These are phyloP conservation scores for Drosophila insularis DNA, from an alignment of 1,140 invertebrate genomes.

Conservation along the genomic window DNA sequence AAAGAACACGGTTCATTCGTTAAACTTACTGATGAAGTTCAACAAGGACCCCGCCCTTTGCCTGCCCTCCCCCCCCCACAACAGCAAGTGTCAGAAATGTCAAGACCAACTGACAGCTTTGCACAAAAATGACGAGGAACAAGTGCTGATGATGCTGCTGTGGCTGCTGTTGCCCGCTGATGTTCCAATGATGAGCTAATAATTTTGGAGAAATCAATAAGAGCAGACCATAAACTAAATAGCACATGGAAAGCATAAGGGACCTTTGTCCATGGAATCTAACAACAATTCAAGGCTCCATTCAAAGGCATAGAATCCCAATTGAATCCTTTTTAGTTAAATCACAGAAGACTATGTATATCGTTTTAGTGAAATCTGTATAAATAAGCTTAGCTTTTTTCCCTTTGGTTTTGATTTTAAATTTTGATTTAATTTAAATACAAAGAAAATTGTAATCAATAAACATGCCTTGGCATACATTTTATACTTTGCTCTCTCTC, in stretches of 20 bases:
- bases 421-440: slow-evolving; percentile 2
- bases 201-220: slow-evolving; percentile 1
- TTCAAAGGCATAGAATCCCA: too few species aligned
- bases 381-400: slow-evolving; percentile 11
- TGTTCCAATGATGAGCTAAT: slow-evolving; percentile 1
- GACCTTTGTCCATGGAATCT: not conserved
- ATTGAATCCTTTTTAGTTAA: not conserved
- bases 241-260: not conserved
- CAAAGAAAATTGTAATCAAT: slow-evolving; percentile 24
- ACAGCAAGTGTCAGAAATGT: not conserved
- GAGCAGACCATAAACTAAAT: not conserved
- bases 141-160: not conserved
- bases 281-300: not conserved
- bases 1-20: not conserved
- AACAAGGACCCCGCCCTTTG: not conserved
- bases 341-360: not conserved
- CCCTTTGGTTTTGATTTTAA: slow-evolving; percentile 7
- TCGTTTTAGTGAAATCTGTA: not conserved
- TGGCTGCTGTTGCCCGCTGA: not conserved
- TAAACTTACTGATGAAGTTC: not conserved
- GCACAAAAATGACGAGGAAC: slow-evolving; percentile 9
- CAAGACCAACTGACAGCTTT: not conserved
- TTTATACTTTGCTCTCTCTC: not conserved
- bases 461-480: slow-evolving; percentile 26
- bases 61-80: too few species aligned